Evolutionary conservation across 2,113 vertebrate species (phyloP).

Genomic region (Pedetes capensis): DNA sequence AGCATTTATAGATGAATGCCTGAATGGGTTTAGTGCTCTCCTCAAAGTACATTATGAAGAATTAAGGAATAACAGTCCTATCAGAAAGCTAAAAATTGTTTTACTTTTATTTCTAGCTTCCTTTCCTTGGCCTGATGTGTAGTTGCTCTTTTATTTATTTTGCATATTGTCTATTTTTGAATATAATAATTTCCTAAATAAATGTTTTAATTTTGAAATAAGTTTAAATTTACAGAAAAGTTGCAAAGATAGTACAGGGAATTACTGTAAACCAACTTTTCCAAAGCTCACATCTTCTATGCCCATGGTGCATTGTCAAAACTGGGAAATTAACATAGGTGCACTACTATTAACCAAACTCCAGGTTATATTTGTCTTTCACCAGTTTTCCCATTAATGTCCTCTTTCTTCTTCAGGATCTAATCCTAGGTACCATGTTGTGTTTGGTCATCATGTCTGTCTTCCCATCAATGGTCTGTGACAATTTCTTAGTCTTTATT

Average conservation of each 20-base stretch:
- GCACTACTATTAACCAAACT: background rate
- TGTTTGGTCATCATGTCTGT: background rate
- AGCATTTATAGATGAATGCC: background rate
- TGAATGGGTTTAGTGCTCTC: background rate
- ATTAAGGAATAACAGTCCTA: background rate
- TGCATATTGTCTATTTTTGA: background rate
- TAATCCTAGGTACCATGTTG: background rate
- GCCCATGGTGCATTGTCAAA: background rate
- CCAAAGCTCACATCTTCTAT: background rate
- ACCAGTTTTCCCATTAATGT: background rate
- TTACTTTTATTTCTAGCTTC: background rate
- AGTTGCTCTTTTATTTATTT: background rate
- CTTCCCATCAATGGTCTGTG: background rate
- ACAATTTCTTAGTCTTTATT: background rate
- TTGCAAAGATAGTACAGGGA: background rate
- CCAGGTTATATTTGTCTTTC: background rate
- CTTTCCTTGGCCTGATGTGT: background rate
- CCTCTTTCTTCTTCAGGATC: background rate
- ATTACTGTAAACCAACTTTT: background rate
- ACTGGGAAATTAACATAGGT: background rate
- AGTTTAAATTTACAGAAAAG: slow-evolving; percentile 41
- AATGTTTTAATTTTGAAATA: slow-evolving; percentile 18
- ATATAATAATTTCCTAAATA: slow-evolving; percentile 10
- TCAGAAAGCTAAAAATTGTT: background rate
- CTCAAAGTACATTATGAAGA: background rate